A percentile compares a stretch with the other conserved stretches of the same genome.
These are phyloP conservation scores for Columba livia DNA, from an alignment of 2,113 vertebrate genomes.

Conservation along the genomic window DNA sequence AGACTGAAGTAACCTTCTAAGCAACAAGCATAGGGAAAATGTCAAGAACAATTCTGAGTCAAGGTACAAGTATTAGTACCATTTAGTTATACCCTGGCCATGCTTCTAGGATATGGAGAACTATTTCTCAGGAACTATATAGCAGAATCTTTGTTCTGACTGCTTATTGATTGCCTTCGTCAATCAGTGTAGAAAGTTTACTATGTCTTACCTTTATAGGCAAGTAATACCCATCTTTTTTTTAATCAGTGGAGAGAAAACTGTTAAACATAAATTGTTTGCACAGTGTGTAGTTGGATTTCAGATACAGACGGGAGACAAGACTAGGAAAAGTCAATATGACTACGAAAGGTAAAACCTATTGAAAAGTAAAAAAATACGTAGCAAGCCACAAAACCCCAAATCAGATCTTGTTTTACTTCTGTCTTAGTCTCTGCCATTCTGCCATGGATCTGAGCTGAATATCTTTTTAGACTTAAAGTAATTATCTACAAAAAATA, in stretches of 20 bases:
- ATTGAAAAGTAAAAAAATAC: neutral
- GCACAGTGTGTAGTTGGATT: neutral
- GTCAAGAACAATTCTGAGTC: neutral
- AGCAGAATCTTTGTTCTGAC: neutral
- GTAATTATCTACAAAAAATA: slow-evolving; percentile 1
- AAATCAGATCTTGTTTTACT: neutral
- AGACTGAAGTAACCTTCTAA: neutral
- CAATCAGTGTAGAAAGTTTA: neutral
- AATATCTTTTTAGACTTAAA: neutral
- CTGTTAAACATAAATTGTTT: neutral
- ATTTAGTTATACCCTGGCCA: neutral
- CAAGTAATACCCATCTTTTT: neutral
- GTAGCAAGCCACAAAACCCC: neutral
- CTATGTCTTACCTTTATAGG: neutral
- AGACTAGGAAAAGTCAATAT: neutral
- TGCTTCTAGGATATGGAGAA: neutral
- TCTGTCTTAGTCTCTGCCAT: neutral
- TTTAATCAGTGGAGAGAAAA: neutral
- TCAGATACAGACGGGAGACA: neutral
- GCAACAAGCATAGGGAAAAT: neutral
- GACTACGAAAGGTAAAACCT: neutral
- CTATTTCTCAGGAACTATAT: neutral
- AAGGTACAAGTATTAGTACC: neutral
- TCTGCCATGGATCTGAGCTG: neutral
- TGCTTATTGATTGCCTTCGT: neutral